Evolutionary conservation across 2,888 invertebrate species (phyloP), one percentile per base, ranked within the genome.

Genomic region (Habrosyne pyritoides): DNA sequence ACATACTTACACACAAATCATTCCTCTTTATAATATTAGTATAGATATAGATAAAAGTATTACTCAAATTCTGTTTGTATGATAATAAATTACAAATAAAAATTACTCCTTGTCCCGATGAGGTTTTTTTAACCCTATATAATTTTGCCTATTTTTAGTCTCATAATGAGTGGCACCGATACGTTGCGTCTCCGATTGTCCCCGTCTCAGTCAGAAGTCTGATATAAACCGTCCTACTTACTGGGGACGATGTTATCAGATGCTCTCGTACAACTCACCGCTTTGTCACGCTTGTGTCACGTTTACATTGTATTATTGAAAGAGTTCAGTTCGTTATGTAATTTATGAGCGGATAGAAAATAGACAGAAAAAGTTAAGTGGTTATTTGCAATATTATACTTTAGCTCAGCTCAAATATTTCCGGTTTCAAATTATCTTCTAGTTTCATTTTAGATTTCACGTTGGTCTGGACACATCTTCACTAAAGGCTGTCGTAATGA

Each of bases 241-340:
- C 18, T 14, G 28, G 47, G 53, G 56, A 56, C 56, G 30, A 30
- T n/a, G 49, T 56, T 56, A 56, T 56, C 56, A 53, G 42, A 47
- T 53, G 30, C 50, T 50, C 26, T 50, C 50, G 18, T 28, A 21
- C 10, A 21, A 28, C 49, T 18, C 28, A 28, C 18, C 28, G 28
- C 18, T 26, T 26, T 21, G 50, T 30, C 30, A 50, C 50, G 28
- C 50, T 18, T 28, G 28, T 50, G n/a, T 10, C 28, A 50, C 50
- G 50, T 28, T 30, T 49, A 18, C 28, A 28, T 49, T 49, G 49
- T 28, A 28, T 14, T 18, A 49, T 49, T 21, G 28, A 8, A 28
- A 14, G 10, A 49, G 28, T 18, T 18, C 49, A 49, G 49, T n/a
- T n/a, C 49, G 28, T 49, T 49, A 14, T 49, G 18, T 49, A 26